Evolutionary conservation across 2,113 vertebrate genomes (phyloP), one percentile per base, ranked within the genome.

Genomic region (Pseudorasbora parva): DNA sequence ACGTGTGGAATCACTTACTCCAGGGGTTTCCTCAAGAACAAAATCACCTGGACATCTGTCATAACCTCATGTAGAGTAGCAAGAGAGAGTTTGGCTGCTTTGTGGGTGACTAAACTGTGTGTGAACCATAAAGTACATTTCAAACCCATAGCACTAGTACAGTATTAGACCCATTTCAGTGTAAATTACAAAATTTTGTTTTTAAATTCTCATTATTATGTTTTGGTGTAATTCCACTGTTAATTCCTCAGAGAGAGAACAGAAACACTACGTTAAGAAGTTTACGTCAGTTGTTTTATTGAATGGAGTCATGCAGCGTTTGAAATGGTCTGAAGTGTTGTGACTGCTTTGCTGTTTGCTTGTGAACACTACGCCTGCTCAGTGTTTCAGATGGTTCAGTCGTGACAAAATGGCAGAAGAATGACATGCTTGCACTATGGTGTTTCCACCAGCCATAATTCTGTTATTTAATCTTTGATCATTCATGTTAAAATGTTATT

Each of bases 381-480:
- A 54, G 1, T 51, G 41, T 88, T 68, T 57, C 72, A 17, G 15
- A 1, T 49, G 37, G 88, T 51, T 64, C 71, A 21, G 8, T 80
- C 68, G 2, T 82, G 23, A 77, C 51, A 37, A 21, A 51, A 10
- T 82, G 77, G 83, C 33, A 14, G 62, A 56, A 80, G 74, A 86
- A 78, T 80, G 69, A 25, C 51, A 86, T 82, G 68, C 87, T 91
- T 93, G 92, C 90, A 93, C 90, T 91, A 90, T 82, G 78, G 69
- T 84, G 88, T 88, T 33, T 86, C 89, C 84, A 89, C 77, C 87
- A 85, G 84, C 86, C 83, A 82, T 83, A 78, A 86, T 87, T 85
- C 56, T 82, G 66, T 78, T 74, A 92, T 93, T 91, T 91, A 88
- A 92, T 89, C 83, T 54, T 64, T 81, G 74, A 21, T 82, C 73